A percentile compares a stretch with the other conserved stretches of the same genome.
Evolutionary conservation across 1,140 invertebrate genomes (phyloP).

Genomic region (Drosophila bipectinata): DNA sequence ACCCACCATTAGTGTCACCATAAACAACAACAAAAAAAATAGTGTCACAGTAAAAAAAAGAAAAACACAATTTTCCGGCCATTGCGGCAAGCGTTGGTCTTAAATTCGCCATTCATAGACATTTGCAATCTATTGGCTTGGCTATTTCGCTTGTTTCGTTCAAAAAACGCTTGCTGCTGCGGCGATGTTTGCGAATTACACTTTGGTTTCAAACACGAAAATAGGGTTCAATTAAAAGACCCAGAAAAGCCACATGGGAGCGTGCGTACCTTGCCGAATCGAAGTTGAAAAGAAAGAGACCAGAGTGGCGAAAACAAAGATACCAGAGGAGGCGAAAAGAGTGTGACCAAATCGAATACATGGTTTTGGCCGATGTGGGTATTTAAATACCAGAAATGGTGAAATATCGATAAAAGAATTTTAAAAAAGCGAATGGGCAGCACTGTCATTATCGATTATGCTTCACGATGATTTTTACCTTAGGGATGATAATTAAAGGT

Average conservation of each 20-base stretch:
- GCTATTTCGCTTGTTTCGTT: constrained; percentile 8
- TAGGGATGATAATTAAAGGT: no score
- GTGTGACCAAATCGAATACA: no score
- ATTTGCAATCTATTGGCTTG: background rate
- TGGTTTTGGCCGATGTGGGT: no score
- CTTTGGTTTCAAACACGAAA: background rate
- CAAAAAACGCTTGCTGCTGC: background rate
- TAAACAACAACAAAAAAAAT: constrained; percentile 31
- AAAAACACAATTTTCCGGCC: constrained; percentile 26
- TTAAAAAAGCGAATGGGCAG: background rate
- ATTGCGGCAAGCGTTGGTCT: background rate
- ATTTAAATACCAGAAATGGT: no score
- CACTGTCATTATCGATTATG: background rate
- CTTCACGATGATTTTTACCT: no score
- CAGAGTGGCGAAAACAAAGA: background rate
- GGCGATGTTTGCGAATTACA: constrained; percentile 7
- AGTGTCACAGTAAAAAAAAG: constrained; percentile 40
- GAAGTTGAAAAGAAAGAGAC: constrained; percentile 5
- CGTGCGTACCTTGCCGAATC: constrained; percentile 7
- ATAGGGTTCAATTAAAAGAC: background rate
- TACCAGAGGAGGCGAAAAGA: no score
- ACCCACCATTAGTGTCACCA: constrained; percentile 31
- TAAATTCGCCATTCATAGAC: background rate
- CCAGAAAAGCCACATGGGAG: constrained; percentile 1
- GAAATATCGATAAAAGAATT: background rate